A percentile compares a stretch with the other conserved stretches of the same genome.
phyloP scores from a whole-genome alignment of 2,113 vertebrate genomes.

The Macrotis lagotis region DNA sequence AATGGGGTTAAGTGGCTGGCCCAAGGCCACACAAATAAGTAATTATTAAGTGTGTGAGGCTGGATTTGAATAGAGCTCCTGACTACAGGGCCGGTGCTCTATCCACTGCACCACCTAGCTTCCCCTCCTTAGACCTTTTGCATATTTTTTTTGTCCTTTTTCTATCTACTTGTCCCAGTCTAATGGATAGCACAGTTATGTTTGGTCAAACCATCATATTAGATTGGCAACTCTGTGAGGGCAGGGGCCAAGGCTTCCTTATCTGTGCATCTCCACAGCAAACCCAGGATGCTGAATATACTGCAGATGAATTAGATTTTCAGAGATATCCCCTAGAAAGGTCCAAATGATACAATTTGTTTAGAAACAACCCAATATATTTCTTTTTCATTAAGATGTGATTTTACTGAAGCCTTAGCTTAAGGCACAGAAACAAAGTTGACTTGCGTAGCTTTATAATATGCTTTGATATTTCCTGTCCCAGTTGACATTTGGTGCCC shows the following conservation, averaged over 20 bases:
- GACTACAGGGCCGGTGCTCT: too few species aligned
- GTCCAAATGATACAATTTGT: neutral
- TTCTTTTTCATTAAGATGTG: neutral
- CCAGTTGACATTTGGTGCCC: neutral
- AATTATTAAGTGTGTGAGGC: too few species aligned
- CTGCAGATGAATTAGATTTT: neutral
- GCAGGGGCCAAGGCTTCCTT: neutral
- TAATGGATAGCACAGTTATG: neutral
- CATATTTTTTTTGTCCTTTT: neutral
- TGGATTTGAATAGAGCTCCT: too few species aligned
- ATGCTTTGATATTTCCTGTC: neutral
- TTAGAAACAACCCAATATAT: neutral
- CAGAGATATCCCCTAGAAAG: neutral
- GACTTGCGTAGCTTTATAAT: constrained; percentile 18
- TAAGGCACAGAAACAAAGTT: neutral
- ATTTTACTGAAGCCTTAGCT: constrained; percentile 1
- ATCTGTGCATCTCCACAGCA: neutral
- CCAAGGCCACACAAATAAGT: too few species aligned
- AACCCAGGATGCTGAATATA: neutral
- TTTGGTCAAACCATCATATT: neutral
- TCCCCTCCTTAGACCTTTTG: neutral
- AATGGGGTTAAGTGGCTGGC: too few species aligned
- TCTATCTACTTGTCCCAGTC: neutral
- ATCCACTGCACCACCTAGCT: too few species aligned
- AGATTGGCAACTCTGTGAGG: neutral